Base-by-base conservation (phyloP, 1,140 invertebrate species). In the Oryctes rhinoceros region DNA sequence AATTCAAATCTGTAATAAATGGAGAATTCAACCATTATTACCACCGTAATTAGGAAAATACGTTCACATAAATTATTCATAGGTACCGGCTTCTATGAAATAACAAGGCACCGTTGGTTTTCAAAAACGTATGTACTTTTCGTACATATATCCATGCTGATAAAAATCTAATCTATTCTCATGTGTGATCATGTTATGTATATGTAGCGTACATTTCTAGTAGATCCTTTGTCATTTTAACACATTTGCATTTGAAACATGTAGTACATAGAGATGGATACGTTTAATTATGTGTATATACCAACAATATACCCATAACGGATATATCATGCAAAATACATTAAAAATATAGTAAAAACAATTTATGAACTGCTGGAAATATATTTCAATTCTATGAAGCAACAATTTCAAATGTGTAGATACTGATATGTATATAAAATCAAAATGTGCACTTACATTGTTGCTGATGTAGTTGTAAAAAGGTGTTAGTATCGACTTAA, bases 331-430 rank as follows among this genome's bases (percentile, higher is more conserved):
- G 65, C 65, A 71, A 71, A 71, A 71, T 71, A 71, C 65, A 35
- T 24, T 10, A 71, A 24, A 71, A 35, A 71, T 35, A 71, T 35
- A 76, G 39, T 30, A 76, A 37, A 80, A 39, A 62, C 62, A 59
- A 20, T 81, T 82, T 82, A 85, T 85, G 83, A 85, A 83, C 81
- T 85, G 84, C 84, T 85, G 83, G 83, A 84, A 84, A 84, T 18
- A 71, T 35, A 24, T 71, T 71, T 71, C 20, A 71, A 80, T 39
- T 78, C 37, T 47, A 6, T 0, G 39, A 44, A 44, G 39, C 39
- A 44, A 44, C 39, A 44, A 44, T 44, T 44, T 44, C 39, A 30
- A 15, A 48, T 37, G 48, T 71, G 30, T 75, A 24, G 39, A 4
- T 44, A 79, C 20, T 9, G 35, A n/a, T 9, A 76, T 47, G n/a